Conservation (phyloP, 2,113 vertebrate genomes). For the Antennarius striatus region DNA sequence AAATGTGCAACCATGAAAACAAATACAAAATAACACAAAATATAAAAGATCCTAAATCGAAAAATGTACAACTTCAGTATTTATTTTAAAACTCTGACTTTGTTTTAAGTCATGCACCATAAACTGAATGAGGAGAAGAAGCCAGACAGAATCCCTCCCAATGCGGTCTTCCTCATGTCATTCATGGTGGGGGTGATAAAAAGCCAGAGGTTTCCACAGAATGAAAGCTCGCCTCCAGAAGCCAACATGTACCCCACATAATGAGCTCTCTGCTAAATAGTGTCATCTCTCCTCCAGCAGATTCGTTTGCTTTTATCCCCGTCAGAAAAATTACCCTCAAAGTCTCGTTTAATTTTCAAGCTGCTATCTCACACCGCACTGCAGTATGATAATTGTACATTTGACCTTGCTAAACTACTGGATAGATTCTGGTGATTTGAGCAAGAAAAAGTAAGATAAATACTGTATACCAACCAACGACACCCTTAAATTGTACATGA, state of each 20-base stretch:
- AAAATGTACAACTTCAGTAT: no score
- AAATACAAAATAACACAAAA: no score
- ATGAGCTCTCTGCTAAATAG: conserved; percentile 1
- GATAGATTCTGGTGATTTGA: not conserved
- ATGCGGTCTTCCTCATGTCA: no score
- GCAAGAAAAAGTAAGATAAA: not conserved
- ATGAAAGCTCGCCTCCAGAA: conserved; percentile 1
- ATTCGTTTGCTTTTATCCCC: conserved; percentile 11
- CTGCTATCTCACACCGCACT: not conserved
- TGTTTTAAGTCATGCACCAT: no score
- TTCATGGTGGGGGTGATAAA: no score
- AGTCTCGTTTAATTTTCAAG: not conserved
- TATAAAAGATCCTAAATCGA: no score
- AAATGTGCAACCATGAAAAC: no score
- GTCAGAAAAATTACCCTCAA: not conserved
- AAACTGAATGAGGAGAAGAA: not conserved
- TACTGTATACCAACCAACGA: fast-evolving
- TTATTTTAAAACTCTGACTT: no score
- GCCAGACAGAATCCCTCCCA: not conserved
- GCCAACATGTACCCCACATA: not conserved
- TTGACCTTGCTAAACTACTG: not conserved
- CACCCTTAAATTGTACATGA: fast-evolving
- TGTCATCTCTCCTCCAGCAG: conserved; percentile 2
- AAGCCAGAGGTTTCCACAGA: conserved; percentile 7
- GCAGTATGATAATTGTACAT: not conserved